These are phyloP conservation scores for Eclectus roratus DNA, from an alignment of 2,113 vertebrate genomes.

Conservation along the genomic window DNA sequence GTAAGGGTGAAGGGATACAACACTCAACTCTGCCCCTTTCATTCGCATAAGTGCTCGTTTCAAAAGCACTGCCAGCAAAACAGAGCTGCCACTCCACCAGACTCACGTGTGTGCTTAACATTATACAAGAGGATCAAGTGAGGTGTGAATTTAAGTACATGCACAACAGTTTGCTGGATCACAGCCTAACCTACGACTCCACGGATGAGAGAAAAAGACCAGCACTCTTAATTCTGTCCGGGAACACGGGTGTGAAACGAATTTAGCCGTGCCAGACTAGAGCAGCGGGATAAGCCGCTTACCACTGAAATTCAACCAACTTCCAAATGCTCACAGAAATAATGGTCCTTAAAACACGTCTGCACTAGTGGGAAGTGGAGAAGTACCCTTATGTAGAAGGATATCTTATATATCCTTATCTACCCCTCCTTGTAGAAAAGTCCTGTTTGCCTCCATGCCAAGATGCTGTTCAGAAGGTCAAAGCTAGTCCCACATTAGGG, in stretches of 20 bases:
- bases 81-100: not conserved
- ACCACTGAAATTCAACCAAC: not conserved
- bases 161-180: not conserved
- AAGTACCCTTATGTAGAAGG: not conserved
- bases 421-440: not conserved
- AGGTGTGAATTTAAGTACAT: not conserved
- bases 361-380: not conserved
- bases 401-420: too few species aligned
- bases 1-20: not conserved
- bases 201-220: not conserved
- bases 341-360: not conserved
- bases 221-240: not conserved
- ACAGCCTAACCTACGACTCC: not conserved
- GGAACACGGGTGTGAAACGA: not conserved
- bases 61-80: not conserved
- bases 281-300: not conserved
- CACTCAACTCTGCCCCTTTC: not conserved
- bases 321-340: not conserved
- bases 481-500: not conserved
- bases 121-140: not conserved
- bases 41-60: not conserved
- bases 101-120: not conserved
- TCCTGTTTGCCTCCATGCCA: fast-evolving
- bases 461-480: not conserved
- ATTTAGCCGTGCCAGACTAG: not conserved